phyloP scores from a whole-genome alignment of 2,113 vertebrate genomes.

The Bufo bufo region DNA sequence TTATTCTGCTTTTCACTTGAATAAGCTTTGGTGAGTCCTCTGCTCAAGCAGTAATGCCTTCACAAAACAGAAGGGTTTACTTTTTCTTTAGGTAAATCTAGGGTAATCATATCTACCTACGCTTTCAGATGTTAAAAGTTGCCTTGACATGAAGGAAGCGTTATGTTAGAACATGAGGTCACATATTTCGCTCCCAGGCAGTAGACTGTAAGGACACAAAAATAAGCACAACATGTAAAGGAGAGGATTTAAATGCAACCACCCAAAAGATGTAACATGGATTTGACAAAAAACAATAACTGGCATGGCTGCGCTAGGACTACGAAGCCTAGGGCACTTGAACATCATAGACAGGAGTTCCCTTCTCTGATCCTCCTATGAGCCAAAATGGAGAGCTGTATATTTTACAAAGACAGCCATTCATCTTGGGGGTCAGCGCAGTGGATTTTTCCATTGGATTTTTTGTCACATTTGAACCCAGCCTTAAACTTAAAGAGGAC shows the following conservation, averaged over 20 bases:
- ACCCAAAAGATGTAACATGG: background rate
- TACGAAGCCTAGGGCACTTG: background rate
- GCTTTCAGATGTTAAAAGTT: conserved; percentile 9
- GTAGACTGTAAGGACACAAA: background rate
- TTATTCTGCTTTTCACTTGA: conserved; percentile 42
- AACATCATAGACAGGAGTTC: too few species aligned
- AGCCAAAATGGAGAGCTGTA: too few species aligned
- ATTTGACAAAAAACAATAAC: background rate
- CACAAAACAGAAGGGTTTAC: background rate
- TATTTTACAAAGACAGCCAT: too few species aligned
- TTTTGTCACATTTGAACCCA: too few species aligned
- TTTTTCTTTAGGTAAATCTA: conserved; percentile 24
- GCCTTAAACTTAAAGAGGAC: too few species aligned
- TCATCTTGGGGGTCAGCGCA: too few species aligned
- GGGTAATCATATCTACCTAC: conserved; percentile 1
- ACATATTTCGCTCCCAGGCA: background rate
- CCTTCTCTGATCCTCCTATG: too few species aligned
- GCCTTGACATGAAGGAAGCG: conserved; percentile 9
- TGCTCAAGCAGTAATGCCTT: conserved; percentile 7
- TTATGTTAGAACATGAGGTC: conserved; percentile 27
- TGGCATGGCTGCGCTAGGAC: background rate
- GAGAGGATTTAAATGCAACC: background rate
- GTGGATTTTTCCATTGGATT: too few species aligned
- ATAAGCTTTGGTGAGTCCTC: conserved; percentile 15
- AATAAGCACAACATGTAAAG: background rate